Evolutionary conservation across 37 sponge, comb jelly and placozoan genomes (phyloP), one percentile per base, ranked within the genome.

Genomic region (Corticium candelabrum): DNA sequence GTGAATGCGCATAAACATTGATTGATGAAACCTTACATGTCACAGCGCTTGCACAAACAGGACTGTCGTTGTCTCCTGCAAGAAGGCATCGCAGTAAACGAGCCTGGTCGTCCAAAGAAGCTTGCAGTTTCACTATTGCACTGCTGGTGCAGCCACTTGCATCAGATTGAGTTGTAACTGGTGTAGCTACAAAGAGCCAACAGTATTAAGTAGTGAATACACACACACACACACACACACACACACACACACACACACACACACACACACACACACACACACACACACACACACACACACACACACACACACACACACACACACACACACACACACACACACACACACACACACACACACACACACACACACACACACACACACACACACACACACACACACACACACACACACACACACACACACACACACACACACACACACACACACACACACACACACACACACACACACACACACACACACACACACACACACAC

Each of bases 161-260:
- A n/a, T n/a, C n/a, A n/a, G n/a, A n/a, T n/a, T n/a, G n/a, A n/a
- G n/a, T n/a, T n/a, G n/a, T n/a, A n/a, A n/a, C n/a, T n/a, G n/a
- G n/a, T n/a, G n/a, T n/a, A n/a, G n/a, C n/a, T n/a, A n/a, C n/a
- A n/a, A n/a, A n/a, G n/a, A n/a, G n/a, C n/a, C n/a, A n/a, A n/a
- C n/a, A n/a, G n/a, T n/a, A n/a, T n/a, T n/a, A n/a, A n/a, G n/a
- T n/a, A n/a, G 56, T 43, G 56, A 43, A 43, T 11, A 43, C 56
- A 43, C 56, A 43, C 56, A 43, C 56, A 43, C 56, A 43, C 56
- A 43, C 56, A 43, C 56, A 43, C 56, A 43, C 56, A 43, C 56
- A 43, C 56, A 43, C 56, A 43, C 56, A 43, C 56, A 43, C 56
- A 43, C 56, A 43, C 56, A 43, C 56, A 43, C 56, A 43, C 56